Evolutionary conservation across 2,888 invertebrate genomes (phyloP), one percentile per base, ranked within the genome.

Genomic region (Lochmaea capreae): DNA sequence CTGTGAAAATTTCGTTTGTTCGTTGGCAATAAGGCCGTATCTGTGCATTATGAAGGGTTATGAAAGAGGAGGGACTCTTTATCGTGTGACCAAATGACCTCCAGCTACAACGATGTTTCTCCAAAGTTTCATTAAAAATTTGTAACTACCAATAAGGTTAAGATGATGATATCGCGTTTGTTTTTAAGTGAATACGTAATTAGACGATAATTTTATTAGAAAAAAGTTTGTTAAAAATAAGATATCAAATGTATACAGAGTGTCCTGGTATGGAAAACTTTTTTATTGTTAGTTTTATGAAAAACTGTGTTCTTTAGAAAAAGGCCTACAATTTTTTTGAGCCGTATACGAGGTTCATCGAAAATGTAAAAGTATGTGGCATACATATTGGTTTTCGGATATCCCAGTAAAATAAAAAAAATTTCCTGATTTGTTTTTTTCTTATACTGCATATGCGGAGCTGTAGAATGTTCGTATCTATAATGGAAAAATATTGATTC

Each of bases 51-150:
- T 61, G n/a, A 33, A 39, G 2, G 39, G 39, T 62, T 62, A 62
- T 63, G 62, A 63, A 63, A 63, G 62, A 63, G 62, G 42, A 63
- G 62, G 62, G 62, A 43, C 43, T 43, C 43, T 43, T 16, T 16
- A 63, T 63, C 62, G 62, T 63, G 62, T 43, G 43, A 63, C 43
- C 62, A 63, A 63, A 43, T 43, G 62, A 63, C 62, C 62, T 63
- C 62, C 62, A 63, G n/a, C 18, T 63, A 11, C 62, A 43, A 63
- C 62, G 62, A 43, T 63, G 70, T 63, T 63, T 16, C 8, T 33
- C 52, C 54, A 65, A 65, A 71, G 57, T 71, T 71, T 71, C 58
- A 71, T 65, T 65, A 65, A 71, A 71, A 65, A 71, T 1, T 18
- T 65, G 52, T 71, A 65, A 65, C 65, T 65, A 52, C 70, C 63